These are phyloP conservation scores for Tenualosa thibaudeaui DNA, from an alignment of 2,797 vertebrate genomes.

Conservation along the genomic window DNA sequence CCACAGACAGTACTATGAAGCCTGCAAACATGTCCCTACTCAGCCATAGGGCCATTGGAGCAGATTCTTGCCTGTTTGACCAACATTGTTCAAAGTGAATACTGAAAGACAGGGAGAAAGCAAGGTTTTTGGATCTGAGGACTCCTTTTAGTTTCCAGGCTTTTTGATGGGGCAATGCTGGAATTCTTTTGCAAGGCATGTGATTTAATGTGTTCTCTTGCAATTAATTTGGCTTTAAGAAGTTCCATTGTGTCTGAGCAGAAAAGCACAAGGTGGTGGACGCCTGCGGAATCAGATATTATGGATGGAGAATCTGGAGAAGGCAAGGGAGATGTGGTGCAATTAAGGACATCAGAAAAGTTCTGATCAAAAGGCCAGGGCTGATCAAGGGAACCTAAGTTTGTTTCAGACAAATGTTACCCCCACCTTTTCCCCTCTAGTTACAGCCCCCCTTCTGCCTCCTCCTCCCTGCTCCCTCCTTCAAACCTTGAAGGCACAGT, in stretches of 20 bases:
- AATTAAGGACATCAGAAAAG: slow-evolving; percentile 59
- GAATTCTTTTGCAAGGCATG: not conserved
- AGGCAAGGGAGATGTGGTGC: slow-evolving; percentile 32
- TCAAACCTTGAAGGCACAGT: slow-evolving; percentile 45
- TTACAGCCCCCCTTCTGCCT: not conserved
- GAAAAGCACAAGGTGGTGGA: slow-evolving; percentile 33
- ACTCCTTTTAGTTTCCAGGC: not conserved
- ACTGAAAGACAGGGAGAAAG: not conserved
- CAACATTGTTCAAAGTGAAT: no score
- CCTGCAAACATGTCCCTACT: not conserved
- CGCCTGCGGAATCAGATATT: slow-evolving; percentile 37
- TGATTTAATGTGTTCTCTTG: not conserved
- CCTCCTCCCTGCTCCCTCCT: slow-evolving; percentile 44
- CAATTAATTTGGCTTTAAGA: not conserved
- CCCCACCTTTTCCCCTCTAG: slow-evolving; percentile 22
- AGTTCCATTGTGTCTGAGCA: slow-evolving; percentile 19
- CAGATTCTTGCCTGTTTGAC: not conserved
- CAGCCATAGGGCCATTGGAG: not conserved
- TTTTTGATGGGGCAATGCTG: not conserved
- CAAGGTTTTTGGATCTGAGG: not conserved
- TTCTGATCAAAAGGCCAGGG: slow-evolving; percentile 62
- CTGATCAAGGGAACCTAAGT: slow-evolving; percentile 65
- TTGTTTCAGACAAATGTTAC: slow-evolving; percentile 64
- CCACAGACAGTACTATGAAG: not conserved
- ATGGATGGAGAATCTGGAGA: slow-evolving; percentile 34